Evolutionary conservation across 2,888 invertebrate species (phyloP).

Genomic region (Orthosia gothica): DNA sequence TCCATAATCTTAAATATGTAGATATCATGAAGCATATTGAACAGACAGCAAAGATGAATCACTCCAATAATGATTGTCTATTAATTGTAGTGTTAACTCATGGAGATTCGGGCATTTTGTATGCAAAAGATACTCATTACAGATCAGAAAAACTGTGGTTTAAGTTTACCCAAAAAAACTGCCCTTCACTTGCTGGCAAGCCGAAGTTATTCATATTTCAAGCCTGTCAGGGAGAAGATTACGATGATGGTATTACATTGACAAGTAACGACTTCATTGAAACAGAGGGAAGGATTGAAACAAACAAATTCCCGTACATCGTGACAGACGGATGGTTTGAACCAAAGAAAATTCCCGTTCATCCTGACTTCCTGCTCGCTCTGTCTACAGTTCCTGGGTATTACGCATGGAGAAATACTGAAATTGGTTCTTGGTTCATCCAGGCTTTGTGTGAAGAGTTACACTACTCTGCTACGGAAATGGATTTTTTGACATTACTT

Average conservation of each 20-base stretch:
- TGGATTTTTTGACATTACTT: slow-evolving; percentile 96
- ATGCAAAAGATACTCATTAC: slow-evolving; percentile 96
- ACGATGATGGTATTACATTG: slow-evolving; percentile 94
- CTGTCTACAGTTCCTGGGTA: slow-evolving; percentile 99
- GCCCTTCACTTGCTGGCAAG: slow-evolving; percentile 97
- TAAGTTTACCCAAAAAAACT: slow-evolving; percentile 95
- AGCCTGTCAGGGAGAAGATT: slow-evolving; percentile 98
- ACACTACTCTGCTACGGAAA: slow-evolving; percentile 93
- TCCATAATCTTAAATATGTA: slow-evolving; percentile 93
- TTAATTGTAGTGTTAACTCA: slow-evolving; percentile 96
- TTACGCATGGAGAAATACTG: slow-evolving; percentile 98
- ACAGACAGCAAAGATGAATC: slow-evolving; percentile 94
- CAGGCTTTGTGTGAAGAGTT: slow-evolving; percentile 97
- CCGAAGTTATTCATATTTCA: slow-evolving; percentile 95
- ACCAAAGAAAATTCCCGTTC: slow-evolving; percentile 96
- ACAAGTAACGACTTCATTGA: slow-evolving; percentile 87
- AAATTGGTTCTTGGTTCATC: slow-evolving; percentile 98
- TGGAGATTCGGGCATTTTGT: slow-evolving; percentile 97
- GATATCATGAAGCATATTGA: slow-evolving; percentile 93
- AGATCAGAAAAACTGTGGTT: slow-evolving; percentile 95
- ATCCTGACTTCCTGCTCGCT: slow-evolving; percentile 98
- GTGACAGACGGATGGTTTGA: slow-evolving; percentile 95
- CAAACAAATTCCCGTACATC: slow-evolving; percentile 97
- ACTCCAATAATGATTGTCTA: slow-evolving; percentile 96
- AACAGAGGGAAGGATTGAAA: slow-evolving; percentile 94